These are phyloP conservation scores for Drosophila mulleri DNA, from an alignment of 2,888 invertebrate genomes.

Conservation along the genomic window DNA sequence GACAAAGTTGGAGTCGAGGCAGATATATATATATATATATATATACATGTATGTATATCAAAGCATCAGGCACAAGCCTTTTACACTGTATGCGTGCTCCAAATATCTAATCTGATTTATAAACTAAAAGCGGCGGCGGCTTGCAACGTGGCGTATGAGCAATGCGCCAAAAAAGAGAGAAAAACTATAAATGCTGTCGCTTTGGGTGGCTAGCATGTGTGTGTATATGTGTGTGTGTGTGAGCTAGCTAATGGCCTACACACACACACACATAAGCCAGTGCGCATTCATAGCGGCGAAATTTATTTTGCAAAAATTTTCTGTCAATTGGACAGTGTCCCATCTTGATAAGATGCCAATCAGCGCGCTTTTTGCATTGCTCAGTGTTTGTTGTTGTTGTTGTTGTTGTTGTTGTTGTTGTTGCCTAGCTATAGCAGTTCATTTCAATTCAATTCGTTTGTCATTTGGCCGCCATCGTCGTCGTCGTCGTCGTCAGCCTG, in stretches of 20 bases:
- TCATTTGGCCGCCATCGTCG: slow-evolving; percentile 69
- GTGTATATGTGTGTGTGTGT: slow-evolving; percentile 33
- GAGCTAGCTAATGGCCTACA: slow-evolving; percentile 28
- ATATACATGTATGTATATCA: slow-evolving; percentile 42
- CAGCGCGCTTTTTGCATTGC: slow-evolving; percentile 74
- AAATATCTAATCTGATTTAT: slow-evolving; percentile 74
- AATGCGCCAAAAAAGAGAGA: slow-evolving; percentile 46
- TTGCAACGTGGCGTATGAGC: slow-evolving; percentile 59
- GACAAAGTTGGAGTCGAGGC: slow-evolving; percentile 16
- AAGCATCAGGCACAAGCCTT: slow-evolving; percentile 39
- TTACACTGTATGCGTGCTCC: slow-evolving; percentile 36
- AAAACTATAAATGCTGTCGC: slow-evolving; percentile 24
- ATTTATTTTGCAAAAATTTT: slow-evolving; percentile 81
- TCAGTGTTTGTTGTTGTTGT: slow-evolving; percentile 24
- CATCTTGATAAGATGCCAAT: slow-evolving; percentile 85
- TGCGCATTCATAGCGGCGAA: slow-evolving; percentile 63
- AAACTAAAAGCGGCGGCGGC: slow-evolving; percentile 40
- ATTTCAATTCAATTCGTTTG: slow-evolving; percentile 81
- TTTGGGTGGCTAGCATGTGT: slow-evolving; percentile 60
- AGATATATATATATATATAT: not conserved
- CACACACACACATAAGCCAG: slow-evolving; percentile 5
- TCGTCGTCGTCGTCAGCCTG: slow-evolving; percentile 38
- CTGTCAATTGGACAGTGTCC: slow-evolving; percentile 84
- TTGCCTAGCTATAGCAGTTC: slow-evolving; percentile 61
- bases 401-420: slow-evolving; percentile 29